phyloP scores from a whole-genome alignment of 2,797 vertebrate species.

The Notolabrus celidotus region DNA sequence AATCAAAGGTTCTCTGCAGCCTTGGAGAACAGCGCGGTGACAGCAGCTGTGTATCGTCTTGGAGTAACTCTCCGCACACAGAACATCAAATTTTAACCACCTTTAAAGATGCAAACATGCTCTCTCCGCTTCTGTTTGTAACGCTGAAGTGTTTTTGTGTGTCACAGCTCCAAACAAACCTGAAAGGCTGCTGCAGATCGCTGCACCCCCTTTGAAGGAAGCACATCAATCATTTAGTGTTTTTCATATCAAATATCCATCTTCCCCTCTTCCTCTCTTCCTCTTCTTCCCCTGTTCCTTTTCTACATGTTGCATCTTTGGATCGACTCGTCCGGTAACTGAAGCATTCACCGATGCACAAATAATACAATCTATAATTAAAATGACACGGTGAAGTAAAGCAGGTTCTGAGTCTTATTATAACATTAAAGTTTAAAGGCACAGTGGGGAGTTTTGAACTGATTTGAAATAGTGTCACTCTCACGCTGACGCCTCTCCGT shows the following conservation, averaged over 20 bases:
- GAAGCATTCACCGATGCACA: constrained; percentile 2
- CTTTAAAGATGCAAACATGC: constrained; percentile 25
- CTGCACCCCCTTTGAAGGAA: constrained; percentile 28
- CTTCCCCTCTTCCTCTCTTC: background rate
- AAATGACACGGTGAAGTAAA: background rate
- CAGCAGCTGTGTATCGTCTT: background rate
- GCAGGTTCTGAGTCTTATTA: constrained; percentile 10
- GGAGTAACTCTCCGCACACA: background rate
- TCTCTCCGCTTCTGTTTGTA: constrained; percentile 17
- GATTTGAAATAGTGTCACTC: no score
- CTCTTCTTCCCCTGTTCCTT: constrained; percentile 3
- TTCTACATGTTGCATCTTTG: constrained; percentile 34
- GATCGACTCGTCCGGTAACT: constrained; percentile 8
- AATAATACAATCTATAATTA: constrained; percentile 12
- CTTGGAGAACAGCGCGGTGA: no score
- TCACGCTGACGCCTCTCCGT: no score
- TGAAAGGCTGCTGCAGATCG: constrained; percentile 43
- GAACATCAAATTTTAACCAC: constrained; percentile 24
- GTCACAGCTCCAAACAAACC: constrained; percentile 20
- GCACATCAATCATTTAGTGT: constrained; percentile 52
- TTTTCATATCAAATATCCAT: constrained; percentile 44
- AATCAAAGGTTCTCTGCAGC: background rate
- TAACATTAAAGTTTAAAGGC: no score
- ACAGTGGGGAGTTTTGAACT: no score
- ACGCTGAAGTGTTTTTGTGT: background rate